phyloP scores from a whole-genome alignment of 2,113 vertebrate species.

The Pseudopodoces humilis region DNA sequence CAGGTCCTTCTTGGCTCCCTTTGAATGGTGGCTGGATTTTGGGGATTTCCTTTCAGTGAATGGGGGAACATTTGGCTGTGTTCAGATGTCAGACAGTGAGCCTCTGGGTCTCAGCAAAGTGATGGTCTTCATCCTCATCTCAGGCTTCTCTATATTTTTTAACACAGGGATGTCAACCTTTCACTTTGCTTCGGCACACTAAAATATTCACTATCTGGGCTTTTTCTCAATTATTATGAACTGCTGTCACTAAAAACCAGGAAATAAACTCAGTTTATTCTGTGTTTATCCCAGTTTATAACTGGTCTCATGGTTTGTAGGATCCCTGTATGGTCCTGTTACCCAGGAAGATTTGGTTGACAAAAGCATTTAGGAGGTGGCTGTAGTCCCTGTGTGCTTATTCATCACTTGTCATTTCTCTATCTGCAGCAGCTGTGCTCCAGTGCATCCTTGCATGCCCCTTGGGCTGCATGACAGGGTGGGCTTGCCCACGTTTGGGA shows the following conservation, averaged over 20 bases:
- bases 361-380: neutral
- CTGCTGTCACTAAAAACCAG: neutral
- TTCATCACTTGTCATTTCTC: neutral
- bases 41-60: neutral
- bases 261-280: neutral
- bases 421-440: neutral
- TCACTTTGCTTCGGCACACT: neutral
- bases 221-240: neutral
- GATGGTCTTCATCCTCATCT: neutral
- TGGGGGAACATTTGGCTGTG: rapidly evolving
- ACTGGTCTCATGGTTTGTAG: neutral
- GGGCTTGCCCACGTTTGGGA: neutral
- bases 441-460: rapidly evolving
- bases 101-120: neutral
- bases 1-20: neutral
- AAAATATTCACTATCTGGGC: neutral
- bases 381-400: neutral
- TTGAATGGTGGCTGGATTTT: neutral
- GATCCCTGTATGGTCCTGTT: neutral
- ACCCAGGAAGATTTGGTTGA: neutral
- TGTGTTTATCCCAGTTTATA: neutral
- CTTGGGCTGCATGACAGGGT: rapidly evolving
- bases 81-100: neutral
- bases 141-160: neutral
- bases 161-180: neutral